Conservation (phyloP, 1,140 invertebrate genomes). For the Zaprionus kolodkinae region DNA sequence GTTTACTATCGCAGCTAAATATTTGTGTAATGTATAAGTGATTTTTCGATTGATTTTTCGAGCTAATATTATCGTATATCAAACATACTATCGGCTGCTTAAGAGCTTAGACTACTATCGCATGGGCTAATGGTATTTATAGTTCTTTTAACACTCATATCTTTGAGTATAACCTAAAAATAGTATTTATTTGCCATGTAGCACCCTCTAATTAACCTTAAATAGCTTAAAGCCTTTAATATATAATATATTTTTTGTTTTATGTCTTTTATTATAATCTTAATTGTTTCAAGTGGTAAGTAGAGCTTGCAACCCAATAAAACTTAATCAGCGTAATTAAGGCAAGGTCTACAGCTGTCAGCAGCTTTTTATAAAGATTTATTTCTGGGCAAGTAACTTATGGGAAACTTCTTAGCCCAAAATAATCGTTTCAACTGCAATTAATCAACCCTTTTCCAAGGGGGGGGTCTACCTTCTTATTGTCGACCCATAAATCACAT, state of each 20-base stretch:
- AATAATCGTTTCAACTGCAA: background rate
- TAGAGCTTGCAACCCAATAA: background rate
- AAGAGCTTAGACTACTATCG: background rate
- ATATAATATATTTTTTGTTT: background rate
- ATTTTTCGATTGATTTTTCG: background rate
- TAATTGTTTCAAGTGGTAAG: background rate
- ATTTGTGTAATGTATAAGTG: too few species aligned
- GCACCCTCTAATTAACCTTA: background rate
- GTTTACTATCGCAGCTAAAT: too few species aligned
- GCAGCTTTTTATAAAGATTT: background rate
- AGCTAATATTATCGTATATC: too few species aligned
- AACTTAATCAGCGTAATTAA: background rate
- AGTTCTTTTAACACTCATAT: too few species aligned
- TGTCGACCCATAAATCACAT: constrained; percentile 59
- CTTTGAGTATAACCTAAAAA: too few species aligned
- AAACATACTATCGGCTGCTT: too few species aligned
- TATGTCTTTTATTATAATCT: background rate
- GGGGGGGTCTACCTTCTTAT: background rate
- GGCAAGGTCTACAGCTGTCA: background rate
- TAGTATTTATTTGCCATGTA: too few species aligned
- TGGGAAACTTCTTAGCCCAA: background rate
- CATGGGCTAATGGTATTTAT: too few species aligned
- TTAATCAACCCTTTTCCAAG: constrained; percentile 21
- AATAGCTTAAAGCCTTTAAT: background rate
- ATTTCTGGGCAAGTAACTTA: background rate